Conservation (phyloP, 2,113 vertebrate genomes). For the Myrmecobius fasciatus region DNA sequence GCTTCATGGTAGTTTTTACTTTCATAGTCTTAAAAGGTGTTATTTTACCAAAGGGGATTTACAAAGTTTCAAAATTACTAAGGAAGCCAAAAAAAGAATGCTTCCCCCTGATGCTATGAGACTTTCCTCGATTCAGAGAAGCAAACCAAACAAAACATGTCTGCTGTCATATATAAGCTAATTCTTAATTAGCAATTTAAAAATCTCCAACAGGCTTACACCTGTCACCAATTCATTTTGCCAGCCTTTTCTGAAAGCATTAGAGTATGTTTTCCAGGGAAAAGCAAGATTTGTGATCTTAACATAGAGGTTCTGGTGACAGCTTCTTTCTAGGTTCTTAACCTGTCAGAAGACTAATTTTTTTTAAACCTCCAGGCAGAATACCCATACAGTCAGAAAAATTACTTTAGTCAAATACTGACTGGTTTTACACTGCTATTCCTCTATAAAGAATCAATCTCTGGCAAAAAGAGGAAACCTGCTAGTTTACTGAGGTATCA, state of each 20-base stretch:
- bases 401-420: background rate
- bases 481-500: background rate
- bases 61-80: background rate
- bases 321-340: background rate
- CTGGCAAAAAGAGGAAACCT: background rate
- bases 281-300: background rate
- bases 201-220: background rate
- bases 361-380: background rate
- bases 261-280: background rate
- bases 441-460: background rate
- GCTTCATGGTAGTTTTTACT: background rate
- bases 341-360: background rate
- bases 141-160: background rate
- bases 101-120: fast-evolving
- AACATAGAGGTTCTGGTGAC: background rate
- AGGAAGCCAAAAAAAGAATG: fast-evolving
- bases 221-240: background rate
- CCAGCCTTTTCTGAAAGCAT: background rate
- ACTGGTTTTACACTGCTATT: background rate
- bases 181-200: background rate
- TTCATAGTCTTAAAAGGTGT: background rate
- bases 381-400: background rate
- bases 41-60: background rate
- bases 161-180: fast-evolving
- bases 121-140: background rate